Percentiles rank a stretch among this genome's conserved stretches.
Conservation (phyloP, 1,140 invertebrate genomes). For the Notospermus geniculatus region DNA sequence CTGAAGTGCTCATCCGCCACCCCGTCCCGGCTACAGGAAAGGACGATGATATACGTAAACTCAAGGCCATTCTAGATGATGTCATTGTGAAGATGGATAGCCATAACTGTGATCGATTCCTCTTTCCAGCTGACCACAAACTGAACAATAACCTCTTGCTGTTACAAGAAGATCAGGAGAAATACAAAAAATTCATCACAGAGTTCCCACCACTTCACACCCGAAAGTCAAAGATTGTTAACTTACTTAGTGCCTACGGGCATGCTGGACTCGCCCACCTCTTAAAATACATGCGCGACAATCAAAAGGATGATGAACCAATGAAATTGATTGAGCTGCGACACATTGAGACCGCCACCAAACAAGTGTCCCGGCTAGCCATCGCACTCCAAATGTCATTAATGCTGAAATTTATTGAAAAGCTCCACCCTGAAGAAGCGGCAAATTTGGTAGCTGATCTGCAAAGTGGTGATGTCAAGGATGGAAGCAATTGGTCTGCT, state of each 20-base stretch:
- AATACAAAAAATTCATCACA: slow-evolving; percentile 17
- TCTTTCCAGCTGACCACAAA: too few species aligned
- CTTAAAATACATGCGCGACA: slow-evolving; percentile 18
- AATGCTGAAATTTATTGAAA: slow-evolving; percentile 8
- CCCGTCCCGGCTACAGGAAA: too few species aligned
- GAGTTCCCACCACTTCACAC: slow-evolving; percentile 20
- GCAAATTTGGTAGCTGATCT: too few species aligned
- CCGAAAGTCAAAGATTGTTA: slow-evolving; percentile 19
- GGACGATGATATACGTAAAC: too few species aligned
- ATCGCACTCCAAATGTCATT: slow-evolving; percentile 16
- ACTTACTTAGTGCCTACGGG: slow-evolving; percentile 18
- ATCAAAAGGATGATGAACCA: slow-evolving; percentile 11
- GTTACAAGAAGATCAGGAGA: background rate
- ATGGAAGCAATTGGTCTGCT: too few species aligned
- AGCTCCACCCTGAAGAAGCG: too few species aligned
- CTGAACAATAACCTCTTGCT: too few species aligned
- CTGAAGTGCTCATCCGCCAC: too few species aligned
- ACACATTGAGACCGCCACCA: slow-evolving; percentile 21
- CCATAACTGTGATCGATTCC: too few species aligned
- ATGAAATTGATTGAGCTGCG: slow-evolving; percentile 11
- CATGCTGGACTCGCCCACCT: slow-evolving; percentile 16
- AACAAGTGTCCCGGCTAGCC: slow-evolving; percentile 11
- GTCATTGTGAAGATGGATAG: too few species aligned
- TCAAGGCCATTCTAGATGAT: too few species aligned
- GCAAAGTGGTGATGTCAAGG: too few species aligned